Evolutionary conservation across 2,888 invertebrate genomes (phyloP), one percentile per base, ranked within the genome.

Genomic region (Ischnus inquisitorius): DNA sequence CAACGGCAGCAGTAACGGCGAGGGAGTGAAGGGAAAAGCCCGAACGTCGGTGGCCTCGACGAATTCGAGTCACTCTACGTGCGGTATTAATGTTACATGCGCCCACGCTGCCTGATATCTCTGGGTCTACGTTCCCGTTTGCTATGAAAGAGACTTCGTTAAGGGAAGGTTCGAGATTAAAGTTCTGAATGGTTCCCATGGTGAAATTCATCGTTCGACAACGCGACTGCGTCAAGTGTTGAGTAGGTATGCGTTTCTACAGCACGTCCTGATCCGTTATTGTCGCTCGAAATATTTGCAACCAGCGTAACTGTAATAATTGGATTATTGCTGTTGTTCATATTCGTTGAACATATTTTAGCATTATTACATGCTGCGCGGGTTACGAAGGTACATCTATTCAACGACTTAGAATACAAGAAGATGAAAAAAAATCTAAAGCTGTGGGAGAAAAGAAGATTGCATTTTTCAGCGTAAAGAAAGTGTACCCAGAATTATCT

Each of bases 21-120:
- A 41, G 39, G 48, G 68, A 48, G 48, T 71, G 41, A 71, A 75
- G 81, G 64, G 78, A 78, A 81, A 65, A 34, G n/a, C 43, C 46
- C 62, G 57, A 57, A 46, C 74, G 46, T 78, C 65, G 39, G 57
- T 81, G 48, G 78, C 64, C 64, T 71, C 69, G 57, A 60, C 54
- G 57, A 64, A 57, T 64, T 41, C 65, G 46, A 68, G 39, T 78
- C 74, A 54, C 68, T 79, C 67, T 22, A 16, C 72, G 57, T 22
- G 12, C 19, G 3, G 54, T 57, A 82, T 57, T 39, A n/a, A 22
- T 60, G 41, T 16, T 25, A 41, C 41, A 43, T 14, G 60, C 41
- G 60, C 28, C 74, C 51, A 46, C 64, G 51, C 54, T 39, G 65
- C 2, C n/a, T 48, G 60, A 74, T 62, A 46, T 51, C 72, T 34